These are phyloP conservation scores for Macrosiphum euphorbiae DNA, from an alignment of 2,888 invertebrate species.

Conservation along the genomic window DNA sequence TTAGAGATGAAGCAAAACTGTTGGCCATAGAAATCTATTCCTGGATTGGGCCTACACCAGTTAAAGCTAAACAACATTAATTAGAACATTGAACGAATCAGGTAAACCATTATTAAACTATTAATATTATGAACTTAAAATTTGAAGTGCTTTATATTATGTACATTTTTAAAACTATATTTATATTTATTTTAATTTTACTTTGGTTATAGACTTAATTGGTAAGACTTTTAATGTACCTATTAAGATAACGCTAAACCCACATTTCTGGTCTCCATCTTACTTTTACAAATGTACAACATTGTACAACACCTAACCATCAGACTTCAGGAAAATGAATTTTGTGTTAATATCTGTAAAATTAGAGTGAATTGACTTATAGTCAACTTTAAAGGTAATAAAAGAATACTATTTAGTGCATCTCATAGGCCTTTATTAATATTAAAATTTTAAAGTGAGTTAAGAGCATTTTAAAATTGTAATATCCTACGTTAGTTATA, in stretches of 20 bases:
- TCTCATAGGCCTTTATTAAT: too few relatives aligned
- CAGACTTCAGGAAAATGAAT: background rate
- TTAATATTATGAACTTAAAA: background rate
- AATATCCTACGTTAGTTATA: too few relatives aligned
- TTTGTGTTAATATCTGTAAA: background rate
- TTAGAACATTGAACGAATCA: slow-evolving; percentile 84
- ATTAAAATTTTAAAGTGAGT: too few relatives aligned
- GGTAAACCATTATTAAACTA: slow-evolving; percentile 71
- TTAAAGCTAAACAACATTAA: slow-evolving; percentile 86
- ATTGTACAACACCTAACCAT: too few relatives aligned
- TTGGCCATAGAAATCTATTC: slow-evolving; percentile 94
- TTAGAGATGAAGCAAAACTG: slow-evolving; percentile 92
- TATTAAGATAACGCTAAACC: background rate
- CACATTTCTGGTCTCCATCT: background rate
- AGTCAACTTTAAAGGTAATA: too few relatives aligned
- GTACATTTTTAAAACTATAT: background rate
- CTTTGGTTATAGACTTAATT: background rate
- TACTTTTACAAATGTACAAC: background rate
- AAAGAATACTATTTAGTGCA: too few relatives aligned
- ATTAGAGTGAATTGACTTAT: too few relatives aligned
- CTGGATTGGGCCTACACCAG: slow-evolving; percentile 84
- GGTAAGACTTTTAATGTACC: background rate
- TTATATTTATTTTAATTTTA: background rate
- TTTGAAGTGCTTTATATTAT: background rate
- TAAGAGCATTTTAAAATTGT: too few relatives aligned